phyloP scores from a whole-genome alignment of 2,797 vertebrate genomes.

The Argyrosomus regius region DNA sequence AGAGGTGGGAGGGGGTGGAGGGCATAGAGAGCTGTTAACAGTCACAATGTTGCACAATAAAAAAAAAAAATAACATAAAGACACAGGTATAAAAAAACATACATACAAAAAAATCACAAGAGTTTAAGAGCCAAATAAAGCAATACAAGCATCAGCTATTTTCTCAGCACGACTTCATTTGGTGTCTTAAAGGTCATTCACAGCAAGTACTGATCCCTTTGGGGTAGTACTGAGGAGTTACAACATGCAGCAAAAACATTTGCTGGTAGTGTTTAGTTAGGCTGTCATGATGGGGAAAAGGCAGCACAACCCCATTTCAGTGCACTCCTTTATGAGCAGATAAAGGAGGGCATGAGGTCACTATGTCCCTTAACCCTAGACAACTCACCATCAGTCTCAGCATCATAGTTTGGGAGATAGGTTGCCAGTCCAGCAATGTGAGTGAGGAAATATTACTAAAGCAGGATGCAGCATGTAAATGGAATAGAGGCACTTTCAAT shows the following conservation, averaged over 20 bases:
- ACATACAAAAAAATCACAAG: slow-evolving; percentile 63
- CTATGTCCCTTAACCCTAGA: slow-evolving; percentile 43
- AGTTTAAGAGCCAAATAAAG: slow-evolving; percentile 71
- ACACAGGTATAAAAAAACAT: slow-evolving; percentile 65
- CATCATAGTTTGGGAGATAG: slow-evolving; percentile 37
- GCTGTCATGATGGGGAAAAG: slow-evolving; percentile 46
- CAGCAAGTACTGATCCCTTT: slow-evolving; percentile 78
- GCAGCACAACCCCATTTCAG: slow-evolving; percentile 61
- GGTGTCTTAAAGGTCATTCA: slow-evolving; percentile 77
- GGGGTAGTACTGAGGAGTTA: slow-evolving; percentile 69
- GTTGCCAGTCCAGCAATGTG: slow-evolving; percentile 47
- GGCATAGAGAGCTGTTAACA: slow-evolving; percentile 66
- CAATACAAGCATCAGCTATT: slow-evolving; percentile 65
- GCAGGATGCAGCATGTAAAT: slow-evolving; percentile 46
- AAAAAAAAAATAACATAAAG: slow-evolving; percentile 49
- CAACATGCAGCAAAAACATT: slow-evolving; percentile 60
- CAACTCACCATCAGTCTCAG: slow-evolving; percentile 47
- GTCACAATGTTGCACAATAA: slow-evolving; percentile 69
- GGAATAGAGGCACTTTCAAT: slow-evolving; percentile 59
- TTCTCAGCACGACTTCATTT: slow-evolving; percentile 78
- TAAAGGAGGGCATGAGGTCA: slow-evolving; percentile 46
- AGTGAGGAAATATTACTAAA: slow-evolving; percentile 46
- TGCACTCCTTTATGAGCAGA: slow-evolving; percentile 56
- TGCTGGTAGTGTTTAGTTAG: slow-evolving; percentile 54
- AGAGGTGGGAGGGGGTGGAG: slow-evolving; percentile 55